Percentiles rank a stretch among this genome's conserved stretches.
These are phyloP conservation scores for Dolomedes plantarius DNA, from an alignment of 2,888 invertebrate genomes.

Conservation along the genomic window DNA sequence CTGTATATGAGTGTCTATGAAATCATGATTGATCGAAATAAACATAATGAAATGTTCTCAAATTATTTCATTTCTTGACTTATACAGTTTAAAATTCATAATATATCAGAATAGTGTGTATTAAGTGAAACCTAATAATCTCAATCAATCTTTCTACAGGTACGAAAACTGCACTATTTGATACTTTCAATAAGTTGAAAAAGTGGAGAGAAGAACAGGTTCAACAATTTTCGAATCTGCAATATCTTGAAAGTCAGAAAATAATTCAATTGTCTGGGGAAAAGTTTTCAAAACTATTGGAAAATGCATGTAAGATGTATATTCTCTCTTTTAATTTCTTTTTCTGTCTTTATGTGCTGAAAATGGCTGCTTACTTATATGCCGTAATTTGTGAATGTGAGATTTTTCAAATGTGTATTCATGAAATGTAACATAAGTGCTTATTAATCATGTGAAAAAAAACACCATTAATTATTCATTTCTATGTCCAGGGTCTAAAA, in stretches of 20 bases:
- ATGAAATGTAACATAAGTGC: too few species aligned
- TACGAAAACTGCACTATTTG: not conserved
- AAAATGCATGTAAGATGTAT: not conserved
- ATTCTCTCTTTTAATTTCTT: not conserved
- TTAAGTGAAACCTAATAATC: too few species aligned
- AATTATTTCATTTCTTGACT: too few species aligned
- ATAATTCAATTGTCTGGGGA: not conserved
- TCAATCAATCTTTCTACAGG: too few species aligned
- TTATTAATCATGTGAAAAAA: not conserved
- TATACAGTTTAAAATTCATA: too few species aligned
- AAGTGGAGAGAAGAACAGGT: not conserved
- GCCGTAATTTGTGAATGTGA: not conserved
- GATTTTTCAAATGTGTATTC: too few species aligned
- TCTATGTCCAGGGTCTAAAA: too few species aligned
- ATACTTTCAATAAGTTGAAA: not conserved
- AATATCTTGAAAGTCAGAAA: not conserved
- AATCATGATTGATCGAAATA: too few species aligned
- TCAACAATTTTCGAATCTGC: not conserved
- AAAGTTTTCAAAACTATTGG: not conserved
- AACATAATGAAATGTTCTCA: too few species aligned
- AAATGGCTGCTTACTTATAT: not conserved
- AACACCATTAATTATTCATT: too few species aligned
- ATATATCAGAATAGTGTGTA: too few species aligned
- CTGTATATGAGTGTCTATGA: too few species aligned
- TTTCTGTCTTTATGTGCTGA: not conserved